These are phyloP conservation scores for Pangasianodon hypophthalmus DNA, from an alignment of 2,113 vertebrate species.

Conservation along the genomic window DNA sequence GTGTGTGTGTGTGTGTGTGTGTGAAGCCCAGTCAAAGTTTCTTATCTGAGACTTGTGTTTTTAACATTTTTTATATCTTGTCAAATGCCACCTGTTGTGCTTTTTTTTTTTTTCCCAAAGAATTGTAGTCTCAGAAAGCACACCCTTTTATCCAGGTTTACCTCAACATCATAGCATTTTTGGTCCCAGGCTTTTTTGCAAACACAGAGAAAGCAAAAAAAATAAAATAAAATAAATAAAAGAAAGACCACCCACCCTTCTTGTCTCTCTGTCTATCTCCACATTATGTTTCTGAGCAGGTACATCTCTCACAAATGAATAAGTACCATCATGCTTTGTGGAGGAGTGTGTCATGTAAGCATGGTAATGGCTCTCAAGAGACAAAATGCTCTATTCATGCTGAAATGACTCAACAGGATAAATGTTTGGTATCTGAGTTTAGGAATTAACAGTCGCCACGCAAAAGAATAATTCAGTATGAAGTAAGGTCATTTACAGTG, in stretches of 20 bases:
- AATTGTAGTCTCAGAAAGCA: not conserved
- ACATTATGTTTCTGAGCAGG: constrained; percentile 6
- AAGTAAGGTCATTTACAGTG: not conserved
- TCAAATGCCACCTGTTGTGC: not conserved
- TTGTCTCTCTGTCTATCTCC: not conserved
- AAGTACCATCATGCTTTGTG: constrained; percentile 18
- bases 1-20: not conserved
- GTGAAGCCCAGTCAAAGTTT: not conserved
- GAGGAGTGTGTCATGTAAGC: constrained; percentile 16
- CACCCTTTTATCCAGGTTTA: not conserved
- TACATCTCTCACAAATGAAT: constrained; percentile 1
- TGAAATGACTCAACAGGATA: constrained; percentile 8
- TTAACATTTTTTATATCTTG: not conserved
- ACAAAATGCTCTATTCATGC: constrained; percentile 15
- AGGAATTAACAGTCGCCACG: not conserved
- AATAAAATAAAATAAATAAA: not conserved
- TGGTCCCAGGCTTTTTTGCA: not conserved
- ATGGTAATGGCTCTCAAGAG: constrained; percentile 8
- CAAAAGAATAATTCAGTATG: constrained; percentile 7
- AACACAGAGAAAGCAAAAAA: not conserved
- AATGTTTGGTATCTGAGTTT: constrained; percentile 20
- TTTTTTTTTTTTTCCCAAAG: not conserved
- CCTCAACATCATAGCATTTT: not conserved
- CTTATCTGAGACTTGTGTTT: not conserved
- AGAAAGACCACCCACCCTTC: not conserved